A percentile compares a stretch with the other conserved stretches of the same genome.
Evolutionary conservation across 2,888 invertebrate species (phyloP).

Genomic region (Dichetophora obliterata): DNA sequence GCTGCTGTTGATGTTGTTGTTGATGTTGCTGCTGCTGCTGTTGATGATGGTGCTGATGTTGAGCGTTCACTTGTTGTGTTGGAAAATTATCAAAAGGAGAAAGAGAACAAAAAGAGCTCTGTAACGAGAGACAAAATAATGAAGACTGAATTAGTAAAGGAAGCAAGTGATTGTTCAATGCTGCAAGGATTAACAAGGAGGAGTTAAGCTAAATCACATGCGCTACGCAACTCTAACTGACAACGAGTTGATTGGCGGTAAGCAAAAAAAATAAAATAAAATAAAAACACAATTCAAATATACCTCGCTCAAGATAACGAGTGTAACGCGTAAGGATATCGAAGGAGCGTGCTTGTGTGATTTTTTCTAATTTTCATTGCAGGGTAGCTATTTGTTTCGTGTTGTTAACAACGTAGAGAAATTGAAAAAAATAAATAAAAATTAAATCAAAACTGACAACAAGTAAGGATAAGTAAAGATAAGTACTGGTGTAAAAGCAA

Average conservation of each 20-base stretch:
- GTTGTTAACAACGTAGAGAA: constrained; percentile 21
- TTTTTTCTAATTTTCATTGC: neutral
- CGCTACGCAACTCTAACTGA: neutral
- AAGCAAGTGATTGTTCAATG: neutral
- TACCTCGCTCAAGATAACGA: too few species aligned
- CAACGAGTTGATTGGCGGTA: constrained; percentile 18
- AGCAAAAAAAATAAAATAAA: neutral
- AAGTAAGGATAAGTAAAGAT: neutral
- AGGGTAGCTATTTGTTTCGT: constrained; percentile 15
- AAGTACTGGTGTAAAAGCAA: neutral
- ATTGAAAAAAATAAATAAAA: neutral
- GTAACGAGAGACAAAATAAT: constrained; percentile 57
- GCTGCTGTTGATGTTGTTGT: constrained; percentile 59
- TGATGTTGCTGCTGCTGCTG: constrained; percentile 55
- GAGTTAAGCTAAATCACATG: constrained; percentile 4
- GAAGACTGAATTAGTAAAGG: constrained; percentile 55
- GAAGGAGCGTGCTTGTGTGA: too few species aligned
- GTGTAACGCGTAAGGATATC: too few species aligned
- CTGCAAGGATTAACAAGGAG: constrained; percentile 4
- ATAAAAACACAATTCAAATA: neutral
- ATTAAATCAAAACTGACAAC: neutral
- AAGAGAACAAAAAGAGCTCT: constrained; percentile 70
- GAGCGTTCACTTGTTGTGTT: constrained; percentile 60
- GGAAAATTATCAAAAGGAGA: constrained; percentile 69
- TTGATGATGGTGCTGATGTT: constrained; percentile 59